A percentile compares a stretch with the other conserved stretches of the same genome.
phyloP scores from a whole-genome alignment of 2,113 vertebrate genomes.

The Ceyx melanurus region DNA sequence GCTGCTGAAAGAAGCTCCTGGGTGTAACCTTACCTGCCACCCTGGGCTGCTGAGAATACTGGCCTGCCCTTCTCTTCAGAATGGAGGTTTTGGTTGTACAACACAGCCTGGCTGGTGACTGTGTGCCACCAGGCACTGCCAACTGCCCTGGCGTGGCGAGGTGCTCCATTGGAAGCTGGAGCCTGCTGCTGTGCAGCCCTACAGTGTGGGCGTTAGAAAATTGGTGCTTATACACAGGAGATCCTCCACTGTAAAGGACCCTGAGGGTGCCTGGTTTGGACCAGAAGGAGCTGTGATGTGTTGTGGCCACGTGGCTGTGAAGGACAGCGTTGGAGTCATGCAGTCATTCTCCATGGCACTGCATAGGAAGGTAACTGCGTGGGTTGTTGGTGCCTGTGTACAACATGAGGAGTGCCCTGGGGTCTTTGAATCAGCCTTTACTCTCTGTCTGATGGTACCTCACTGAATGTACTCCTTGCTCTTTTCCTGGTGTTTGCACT shows the following conservation, averaged over 20 bases:
- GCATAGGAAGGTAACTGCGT: not conserved
- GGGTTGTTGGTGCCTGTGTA: not conserved
- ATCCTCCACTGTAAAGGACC: not conserved
- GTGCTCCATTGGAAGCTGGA: not conserved
- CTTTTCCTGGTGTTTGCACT: conserved; percentile 10
- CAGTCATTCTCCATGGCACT: not conserved
- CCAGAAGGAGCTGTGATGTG: not conserved
- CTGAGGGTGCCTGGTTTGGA: not conserved
- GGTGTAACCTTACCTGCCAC: not conserved
- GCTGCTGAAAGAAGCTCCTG: not conserved
- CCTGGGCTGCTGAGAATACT: not conserved
- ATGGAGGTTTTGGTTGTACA: not conserved
- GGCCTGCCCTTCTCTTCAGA: not conserved
- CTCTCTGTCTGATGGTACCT: not conserved
- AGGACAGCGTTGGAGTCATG: not conserved
- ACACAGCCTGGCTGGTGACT: not conserved
- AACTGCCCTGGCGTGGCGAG: not conserved
- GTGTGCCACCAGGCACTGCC: not conserved
- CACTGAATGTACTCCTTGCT: not conserved
- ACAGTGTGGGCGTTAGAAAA: not conserved
- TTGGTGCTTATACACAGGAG: not conserved
- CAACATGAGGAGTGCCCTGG: not conserved
- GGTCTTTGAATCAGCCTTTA: not conserved
- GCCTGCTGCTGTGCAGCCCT: not conserved
- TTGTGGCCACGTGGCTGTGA: not conserved